These are phyloP conservation scores for Drosophila subpulchrella DNA, from an alignment of 1,140 invertebrate genomes.

Conservation along the genomic window DNA sequence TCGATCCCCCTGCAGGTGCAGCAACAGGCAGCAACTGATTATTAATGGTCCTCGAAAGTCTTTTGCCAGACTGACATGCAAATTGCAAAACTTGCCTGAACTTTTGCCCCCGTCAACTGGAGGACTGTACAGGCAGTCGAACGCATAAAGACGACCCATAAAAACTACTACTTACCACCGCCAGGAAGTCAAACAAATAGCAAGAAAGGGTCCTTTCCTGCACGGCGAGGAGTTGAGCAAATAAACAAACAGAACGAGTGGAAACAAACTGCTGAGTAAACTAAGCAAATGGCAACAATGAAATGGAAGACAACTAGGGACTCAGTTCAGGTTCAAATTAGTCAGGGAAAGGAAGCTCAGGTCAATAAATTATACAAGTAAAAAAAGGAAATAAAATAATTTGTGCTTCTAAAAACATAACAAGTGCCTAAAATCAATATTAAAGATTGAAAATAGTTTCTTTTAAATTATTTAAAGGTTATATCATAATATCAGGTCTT, in stretches of 20 bases:
- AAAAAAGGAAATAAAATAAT: not conserved
- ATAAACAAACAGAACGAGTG: conserved; percentile 40
- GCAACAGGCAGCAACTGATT: conserved; percentile 43
- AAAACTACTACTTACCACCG: conserved; percentile 12
- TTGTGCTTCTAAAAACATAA: too few species aligned
- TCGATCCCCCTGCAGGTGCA: conserved; percentile 5
- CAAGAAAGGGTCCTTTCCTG: not conserved
- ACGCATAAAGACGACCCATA: conserved; percentile 42
- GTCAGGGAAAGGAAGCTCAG: not conserved
- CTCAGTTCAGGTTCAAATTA: conserved; percentile 1
- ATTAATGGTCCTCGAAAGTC: conserved; percentile 42
- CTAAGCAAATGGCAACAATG: conserved; percentile 42
- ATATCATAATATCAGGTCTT: too few species aligned
- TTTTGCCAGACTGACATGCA: conserved; percentile 43
- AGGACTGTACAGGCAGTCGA: conserved; percentile 9
- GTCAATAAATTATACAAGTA: not conserved
- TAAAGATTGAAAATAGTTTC: too few species aligned
- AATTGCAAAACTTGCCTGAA: conserved; percentile 49
- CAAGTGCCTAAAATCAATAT: too few species aligned
- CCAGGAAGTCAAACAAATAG: conserved; percentile 27
- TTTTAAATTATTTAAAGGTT: too few species aligned
- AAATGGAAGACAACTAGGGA: not conserved
- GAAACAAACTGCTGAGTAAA: conserved; percentile 34
- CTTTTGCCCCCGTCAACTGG: conserved; percentile 30
- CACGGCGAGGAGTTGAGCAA: conserved; percentile 12